A percentile compares a stretch with the other conserved stretches of the same genome.
These are phyloP conservation scores for Drosophila ohnishii DNA, from an alignment of 1,140 invertebrate species.

Conservation along the genomic window DNA sequence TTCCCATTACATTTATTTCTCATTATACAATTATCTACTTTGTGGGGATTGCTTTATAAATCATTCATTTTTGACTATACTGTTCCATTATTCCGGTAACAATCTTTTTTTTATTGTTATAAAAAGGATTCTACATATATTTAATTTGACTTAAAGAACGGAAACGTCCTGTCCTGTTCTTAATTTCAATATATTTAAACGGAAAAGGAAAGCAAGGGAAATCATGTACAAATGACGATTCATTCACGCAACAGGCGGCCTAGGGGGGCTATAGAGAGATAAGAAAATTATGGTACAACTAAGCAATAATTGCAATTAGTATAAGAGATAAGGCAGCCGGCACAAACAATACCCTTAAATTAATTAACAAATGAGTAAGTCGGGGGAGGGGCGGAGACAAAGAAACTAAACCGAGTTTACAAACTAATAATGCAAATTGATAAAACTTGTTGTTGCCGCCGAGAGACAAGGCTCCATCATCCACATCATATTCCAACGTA, in stretches of 20 bases:
- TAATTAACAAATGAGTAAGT: conserved; percentile 50
- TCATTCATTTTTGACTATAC: conserved; percentile 23
- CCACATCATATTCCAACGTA: conserved; percentile 89
- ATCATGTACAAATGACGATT: conserved; percentile 46
- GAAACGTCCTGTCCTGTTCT: conserved; percentile 16
- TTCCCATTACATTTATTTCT: background rate
- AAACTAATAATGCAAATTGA: conserved; percentile 68
- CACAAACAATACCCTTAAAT: conserved; percentile 68
- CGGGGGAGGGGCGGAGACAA: background rate
- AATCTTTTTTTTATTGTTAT: conserved; percentile 27
- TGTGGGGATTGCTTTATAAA: conserved; percentile 1
- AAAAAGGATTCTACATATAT: conserved; percentile 27
- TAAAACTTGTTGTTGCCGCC: conserved; percentile 31
- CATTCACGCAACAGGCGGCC: background rate
- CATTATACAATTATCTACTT: background rate
- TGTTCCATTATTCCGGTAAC: conserved; percentile 13
- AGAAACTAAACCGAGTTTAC: conserved; percentile 60
- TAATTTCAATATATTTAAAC: conserved; percentile 29
- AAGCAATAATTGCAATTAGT: conserved; percentile 32
- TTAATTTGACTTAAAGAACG: conserved; percentile 12
- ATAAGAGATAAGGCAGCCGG: conserved; percentile 64
- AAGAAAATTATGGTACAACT: conserved; percentile 40
- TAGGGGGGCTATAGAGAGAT: conserved; percentile 23
- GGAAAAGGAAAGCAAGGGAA: conserved; percentile 21
- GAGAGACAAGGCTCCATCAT: background rate